Conservation (phyloP, 2,888 invertebrate genomes). For the Lottia scabra region DNA sequence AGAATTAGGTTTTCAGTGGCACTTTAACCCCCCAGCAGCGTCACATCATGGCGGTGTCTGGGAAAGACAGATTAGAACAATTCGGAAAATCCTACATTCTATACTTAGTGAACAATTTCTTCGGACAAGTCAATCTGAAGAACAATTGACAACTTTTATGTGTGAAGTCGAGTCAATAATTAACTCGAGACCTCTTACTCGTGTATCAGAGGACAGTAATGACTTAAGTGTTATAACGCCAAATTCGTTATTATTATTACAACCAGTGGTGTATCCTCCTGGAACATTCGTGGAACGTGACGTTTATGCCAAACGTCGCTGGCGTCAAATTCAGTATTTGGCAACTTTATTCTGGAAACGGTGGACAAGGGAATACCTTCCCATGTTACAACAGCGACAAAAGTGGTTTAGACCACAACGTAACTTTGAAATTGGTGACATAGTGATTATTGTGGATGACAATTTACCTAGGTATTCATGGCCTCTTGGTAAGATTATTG, state of each 20-base stretch:
- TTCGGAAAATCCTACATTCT: constrained; percentile 10
- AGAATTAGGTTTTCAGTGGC: not conserved
- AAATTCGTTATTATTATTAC: constrained; percentile 21
- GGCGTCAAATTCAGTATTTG: constrained; percentile 5
- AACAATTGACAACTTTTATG: constrained; percentile 28
- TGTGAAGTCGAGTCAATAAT: constrained; percentile 31
- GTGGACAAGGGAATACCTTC: constrained; percentile 16
- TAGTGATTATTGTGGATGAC: constrained; percentile 14
- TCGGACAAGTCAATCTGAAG: constrained; percentile 9
- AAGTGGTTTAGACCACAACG: constrained; percentile 8
- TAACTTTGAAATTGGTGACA: constrained; percentile 7
- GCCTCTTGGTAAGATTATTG: constrained; percentile 10
- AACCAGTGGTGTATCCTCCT: constrained; percentile 10
- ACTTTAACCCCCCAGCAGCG: constrained; percentile 17
- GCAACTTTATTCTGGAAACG: constrained; percentile 23
- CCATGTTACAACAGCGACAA: constrained; percentile 13
- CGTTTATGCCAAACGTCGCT: not conserved
- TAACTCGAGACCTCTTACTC: constrained; percentile 33
- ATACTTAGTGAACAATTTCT: constrained; percentile 19
- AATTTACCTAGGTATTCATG: constrained; percentile 7
- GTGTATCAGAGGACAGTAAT: constrained; percentile 13
- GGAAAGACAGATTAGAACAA: constrained; percentile 19
- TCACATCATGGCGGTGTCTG: constrained; percentile 21
- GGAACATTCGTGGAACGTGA: not conserved
- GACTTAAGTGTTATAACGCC: constrained; percentile 27